Evolutionary conservation across 2,113 vertebrate species (phyloP), one percentile per base, ranked within the genome.

Genomic region (Myodes glareolus): DNA sequence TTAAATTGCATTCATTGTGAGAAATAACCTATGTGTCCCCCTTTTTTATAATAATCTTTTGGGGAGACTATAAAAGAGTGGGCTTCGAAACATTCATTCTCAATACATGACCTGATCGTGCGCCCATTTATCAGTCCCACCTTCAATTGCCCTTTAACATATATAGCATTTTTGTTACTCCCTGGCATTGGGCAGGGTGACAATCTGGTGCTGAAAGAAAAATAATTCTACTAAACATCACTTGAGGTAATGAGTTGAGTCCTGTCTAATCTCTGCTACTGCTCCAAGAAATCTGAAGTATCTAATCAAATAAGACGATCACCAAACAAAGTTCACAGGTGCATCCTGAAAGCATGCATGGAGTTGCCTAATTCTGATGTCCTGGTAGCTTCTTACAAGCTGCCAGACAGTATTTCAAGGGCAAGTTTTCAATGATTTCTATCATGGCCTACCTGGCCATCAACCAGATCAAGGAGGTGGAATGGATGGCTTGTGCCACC

Each of bases 21-120:
- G 88, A 96, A 97, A 94, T 92, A 78, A 47, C 23, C 47, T 81
- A 75, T 67, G n/a, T 67, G 84, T 16, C 78, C 90, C 97, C 88
- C 97, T 19, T 52, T 93, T 92, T 68, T 61, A 36, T 87, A 96
- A 50, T 88, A 92, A 93, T 77, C 52, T 95, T 88, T 7, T 31
- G 58, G 39, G 90, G 50, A 90, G 27, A 77, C 70, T 93, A 89
- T 77, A 84, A 82, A 90, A 96, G 70, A 86, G 92, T 13, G 90
- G 6, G 45, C 27, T 77, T 86, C 65, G 92, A 96, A 97, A 91
- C 19, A 96, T 90, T 63, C n/a, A 68, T 93, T 55, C 68, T 39
- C 13, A 80, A 23, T 23, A 58, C 7, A 1, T 92, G 84, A 78
- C 33, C 68, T 50, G 77, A 67, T 29, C 4, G 7, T 73, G 82